Conservation (phyloP, 2,888 invertebrate species). For the Drosophila atripex region DNA sequence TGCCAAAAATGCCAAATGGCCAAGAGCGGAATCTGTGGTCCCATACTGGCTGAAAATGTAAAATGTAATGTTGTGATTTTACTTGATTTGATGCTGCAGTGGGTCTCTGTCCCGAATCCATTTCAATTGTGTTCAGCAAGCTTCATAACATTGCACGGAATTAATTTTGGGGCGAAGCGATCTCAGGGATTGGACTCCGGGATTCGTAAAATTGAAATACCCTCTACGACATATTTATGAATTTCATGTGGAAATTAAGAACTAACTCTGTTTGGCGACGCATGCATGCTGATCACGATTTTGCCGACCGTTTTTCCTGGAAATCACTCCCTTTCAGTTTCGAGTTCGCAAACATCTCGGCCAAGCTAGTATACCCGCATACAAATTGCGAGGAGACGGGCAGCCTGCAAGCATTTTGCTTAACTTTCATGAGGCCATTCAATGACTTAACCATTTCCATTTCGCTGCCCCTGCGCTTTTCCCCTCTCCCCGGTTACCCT, state of each 20-base stretch:
- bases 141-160: constrained; percentile 40
- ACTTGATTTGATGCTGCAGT: constrained; percentile 29
- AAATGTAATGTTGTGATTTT: constrained; percentile 37
- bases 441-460: constrained; percentile 70
- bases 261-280: neutral
- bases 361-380: constrained; percentile 20
- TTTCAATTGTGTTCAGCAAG: constrained; percentile 39
- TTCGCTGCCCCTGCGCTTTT: constrained; percentile 11
- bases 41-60: constrained; percentile 11
- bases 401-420: constrained; percentile 49
- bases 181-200: neutral
- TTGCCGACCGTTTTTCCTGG: constrained; percentile 23
- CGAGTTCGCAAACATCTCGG: constrained; percentile 2
- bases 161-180: constrained; percentile 27
- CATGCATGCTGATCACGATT: constrained; percentile 28
- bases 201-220: constrained; percentile 18
- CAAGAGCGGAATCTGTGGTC: constrained; percentile 8
- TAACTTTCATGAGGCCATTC: constrained; percentile 68
- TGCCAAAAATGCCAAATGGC: constrained; percentile 23
- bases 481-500: constrained; percentile 20
- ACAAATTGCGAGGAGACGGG: constrained; percentile 11
- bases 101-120: constrained; percentile 19
- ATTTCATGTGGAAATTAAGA: constrained; percentile 7
- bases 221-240: neutral
- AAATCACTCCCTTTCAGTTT: neutral